Percentiles rank a stretch among this genome's conserved stretches.
Evolutionary conservation across 2,888 invertebrate species (phyloP).

Genomic region (Luffia ferchaultella): DNA sequence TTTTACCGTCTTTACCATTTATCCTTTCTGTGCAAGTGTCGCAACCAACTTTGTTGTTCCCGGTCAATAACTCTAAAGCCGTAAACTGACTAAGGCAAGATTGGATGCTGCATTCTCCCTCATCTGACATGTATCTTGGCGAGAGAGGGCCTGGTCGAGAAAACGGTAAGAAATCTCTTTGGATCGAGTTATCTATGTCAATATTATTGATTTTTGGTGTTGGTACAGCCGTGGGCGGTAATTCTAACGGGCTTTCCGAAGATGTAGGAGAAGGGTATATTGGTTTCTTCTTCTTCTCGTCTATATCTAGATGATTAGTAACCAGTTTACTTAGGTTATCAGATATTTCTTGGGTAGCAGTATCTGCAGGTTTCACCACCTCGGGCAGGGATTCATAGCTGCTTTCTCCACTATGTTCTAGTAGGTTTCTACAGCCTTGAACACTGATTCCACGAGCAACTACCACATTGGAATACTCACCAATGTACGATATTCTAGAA

Average conservation of each 20-base stretch:
- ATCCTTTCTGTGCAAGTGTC: slow-evolving; percentile 85
- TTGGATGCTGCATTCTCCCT: slow-evolving; percentile 83
- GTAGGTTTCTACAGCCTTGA: slow-evolving; percentile 38
- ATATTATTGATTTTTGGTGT: slow-evolving; percentile 34
- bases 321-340: slow-evolving; percentile 22
- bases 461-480: slow-evolving; percentile 48
- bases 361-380: slow-evolving; percentile 23
- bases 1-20: slow-evolving; percentile 74
- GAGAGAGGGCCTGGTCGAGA: slow-evolving; percentile 61
- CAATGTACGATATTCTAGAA: slow-evolving; percentile 36
- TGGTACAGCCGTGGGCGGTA: slow-evolving; percentile 24
- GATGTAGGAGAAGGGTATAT: slow-evolving; percentile 31
- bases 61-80: slow-evolving; percentile 87
- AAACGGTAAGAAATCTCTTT: slow-evolving; percentile 36
- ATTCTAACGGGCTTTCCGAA: slow-evolving; percentile 23
- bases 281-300: slow-evolving; percentile 28
- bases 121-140: slow-evolving; percentile 75
- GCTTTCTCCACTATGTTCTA: slow-evolving; percentile 45
- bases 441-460: slow-evolving; percentile 49
- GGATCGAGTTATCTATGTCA: slow-evolving; percentile 32
- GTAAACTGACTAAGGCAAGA: slow-evolving; percentile 95
- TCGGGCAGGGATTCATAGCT: slow-evolving; percentile 39
- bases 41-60: slow-evolving; percentile 93
- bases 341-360: neutral
- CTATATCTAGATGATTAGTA: slow-evolving; percentile 31